Percentiles rank a stretch among this genome's conserved stretches.
These are phyloP conservation scores for Nebria salina DNA, from an alignment of 2,888 invertebrate species.

Conservation along the genomic window DNA sequence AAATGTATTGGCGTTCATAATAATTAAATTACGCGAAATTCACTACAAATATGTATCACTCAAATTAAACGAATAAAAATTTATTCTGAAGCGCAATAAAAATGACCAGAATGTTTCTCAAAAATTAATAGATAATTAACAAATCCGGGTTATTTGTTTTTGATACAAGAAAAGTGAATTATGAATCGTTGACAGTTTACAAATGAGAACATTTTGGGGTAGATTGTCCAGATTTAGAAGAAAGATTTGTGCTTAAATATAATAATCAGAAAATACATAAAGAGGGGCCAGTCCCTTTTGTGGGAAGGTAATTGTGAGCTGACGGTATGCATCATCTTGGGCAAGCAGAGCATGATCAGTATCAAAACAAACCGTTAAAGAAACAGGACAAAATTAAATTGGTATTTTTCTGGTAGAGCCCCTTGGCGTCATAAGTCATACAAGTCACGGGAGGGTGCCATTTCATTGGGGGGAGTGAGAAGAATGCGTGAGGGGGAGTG, in stretches of 20 bases:
- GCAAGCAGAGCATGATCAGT: neutral
- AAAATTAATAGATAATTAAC: no score
- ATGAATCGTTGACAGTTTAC: no score
- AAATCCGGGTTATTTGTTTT: no score
- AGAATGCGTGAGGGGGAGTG: conserved; percentile 35
- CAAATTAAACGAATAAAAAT: no score
- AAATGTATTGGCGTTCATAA: neutral
- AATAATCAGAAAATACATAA: no score
- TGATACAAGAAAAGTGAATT: no score
- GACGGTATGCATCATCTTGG: neutral
- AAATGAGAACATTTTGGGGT: no score
- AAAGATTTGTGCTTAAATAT: no score
- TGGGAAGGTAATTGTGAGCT: neutral
- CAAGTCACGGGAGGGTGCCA: conserved; percentile 31
- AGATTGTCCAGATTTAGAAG: no score
- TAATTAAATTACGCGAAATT: neutral
- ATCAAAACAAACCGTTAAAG: conserved; percentile 42
- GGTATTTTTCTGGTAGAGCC: conserved; percentile 52
- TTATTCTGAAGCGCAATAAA: no score
- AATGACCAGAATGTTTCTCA: no score
- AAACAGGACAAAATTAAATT: conserved; percentile 53
- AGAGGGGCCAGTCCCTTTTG: neutral
- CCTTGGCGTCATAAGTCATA: conserved; percentile 55
- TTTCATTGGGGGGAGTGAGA: neutral
- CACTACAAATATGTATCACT: neutral